Conservation (phyloP, 1,140 invertebrate genomes). For the Nephotettix cincticeps region DNA sequence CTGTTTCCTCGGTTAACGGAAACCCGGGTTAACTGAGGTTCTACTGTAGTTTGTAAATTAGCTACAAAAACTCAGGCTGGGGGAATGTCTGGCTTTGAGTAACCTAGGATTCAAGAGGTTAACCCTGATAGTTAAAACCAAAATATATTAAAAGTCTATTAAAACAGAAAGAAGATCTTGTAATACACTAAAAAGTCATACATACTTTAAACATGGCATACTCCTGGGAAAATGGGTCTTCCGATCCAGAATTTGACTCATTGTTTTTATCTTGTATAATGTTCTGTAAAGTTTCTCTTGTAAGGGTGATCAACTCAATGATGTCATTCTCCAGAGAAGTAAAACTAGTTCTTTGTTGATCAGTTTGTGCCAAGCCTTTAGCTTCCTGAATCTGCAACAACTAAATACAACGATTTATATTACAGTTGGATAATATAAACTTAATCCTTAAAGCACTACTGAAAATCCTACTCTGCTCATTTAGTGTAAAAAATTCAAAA, state of each 20-base stretch:
- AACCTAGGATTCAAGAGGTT: not conserved
- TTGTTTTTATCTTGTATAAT: constrained; percentile 37
- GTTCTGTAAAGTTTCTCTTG: constrained; percentile 55
- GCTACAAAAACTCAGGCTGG: not conserved
- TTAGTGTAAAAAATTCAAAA: too few relatives aligned
- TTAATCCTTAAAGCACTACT: too few relatives aligned
- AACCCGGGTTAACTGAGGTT: too few relatives aligned
- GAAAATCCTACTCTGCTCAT: too few relatives aligned
- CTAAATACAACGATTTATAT: too few relatives aligned
- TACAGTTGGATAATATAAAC: too few relatives aligned
- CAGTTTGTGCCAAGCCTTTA: constrained; percentile 50
- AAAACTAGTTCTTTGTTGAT: constrained; percentile 57
- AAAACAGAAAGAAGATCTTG: constrained; percentile 31
- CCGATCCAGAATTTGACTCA: constrained; percentile 35
- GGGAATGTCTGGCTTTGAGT: not conserved
- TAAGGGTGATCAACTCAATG: constrained; percentile 62
- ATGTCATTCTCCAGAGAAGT: constrained; percentile 60
- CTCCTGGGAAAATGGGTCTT: constrained; percentile 59
- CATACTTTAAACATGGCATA: constrained; percentile 67
- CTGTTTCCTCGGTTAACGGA: too few relatives aligned
- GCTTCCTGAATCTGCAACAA: constrained; percentile 59
- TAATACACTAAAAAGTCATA: constrained; percentile 19
- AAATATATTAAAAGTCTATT: too few relatives aligned
- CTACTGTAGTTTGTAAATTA: too few relatives aligned
- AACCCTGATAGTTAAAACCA: not conserved